Evolutionary conservation across 2,113 vertebrate species (phyloP).

Genomic region (Indicator indicator): DNA sequence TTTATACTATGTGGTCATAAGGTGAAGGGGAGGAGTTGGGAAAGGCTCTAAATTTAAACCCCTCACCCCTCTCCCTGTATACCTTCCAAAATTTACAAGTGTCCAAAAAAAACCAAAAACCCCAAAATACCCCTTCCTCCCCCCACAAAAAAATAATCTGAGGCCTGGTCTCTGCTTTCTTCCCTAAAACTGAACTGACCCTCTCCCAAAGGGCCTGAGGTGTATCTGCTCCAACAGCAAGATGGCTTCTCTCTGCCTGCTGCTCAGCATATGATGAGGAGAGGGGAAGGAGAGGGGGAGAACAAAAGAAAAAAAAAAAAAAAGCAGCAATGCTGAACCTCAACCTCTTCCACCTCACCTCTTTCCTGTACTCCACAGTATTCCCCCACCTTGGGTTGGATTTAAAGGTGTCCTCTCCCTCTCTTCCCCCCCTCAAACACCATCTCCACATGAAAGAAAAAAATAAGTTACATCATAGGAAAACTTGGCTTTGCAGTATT

Average conservation of each 20-base stretch:
- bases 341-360: neutral
- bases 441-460: conserved; percentile 35
- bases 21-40: neutral
- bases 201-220: conserved; percentile 41
- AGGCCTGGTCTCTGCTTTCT: conserved; percentile 70
- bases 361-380: neutral
- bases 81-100: conserved; percentile 86
- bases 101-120: conserved; percentile 26
- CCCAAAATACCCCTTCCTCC: neutral
- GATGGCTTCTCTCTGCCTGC: neutral
- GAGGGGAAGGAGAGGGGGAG: conserved; percentile 39
- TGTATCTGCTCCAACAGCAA: conserved; percentile 24
- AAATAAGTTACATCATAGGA: conserved; percentile 73
- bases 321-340: neutral
- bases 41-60: conserved; percentile 62
- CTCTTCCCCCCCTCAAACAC: neutral
- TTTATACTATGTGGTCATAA: conserved; percentile 74
- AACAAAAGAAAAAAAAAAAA: neutral
- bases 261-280: conserved; percentile 5
- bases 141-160: neutral
- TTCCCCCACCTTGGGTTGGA: conserved; percentile 38
- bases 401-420: conserved; percentile 28
- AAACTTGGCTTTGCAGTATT: conserved; percentile 72
- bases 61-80: neutral
- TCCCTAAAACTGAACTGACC: conserved; percentile 48